Percentiles rank a stretch among this genome's conserved stretches.
phyloP scores from a whole-genome alignment of 2,797 vertebrate genomes.

The Spinibarbus caldwelli region DNA sequence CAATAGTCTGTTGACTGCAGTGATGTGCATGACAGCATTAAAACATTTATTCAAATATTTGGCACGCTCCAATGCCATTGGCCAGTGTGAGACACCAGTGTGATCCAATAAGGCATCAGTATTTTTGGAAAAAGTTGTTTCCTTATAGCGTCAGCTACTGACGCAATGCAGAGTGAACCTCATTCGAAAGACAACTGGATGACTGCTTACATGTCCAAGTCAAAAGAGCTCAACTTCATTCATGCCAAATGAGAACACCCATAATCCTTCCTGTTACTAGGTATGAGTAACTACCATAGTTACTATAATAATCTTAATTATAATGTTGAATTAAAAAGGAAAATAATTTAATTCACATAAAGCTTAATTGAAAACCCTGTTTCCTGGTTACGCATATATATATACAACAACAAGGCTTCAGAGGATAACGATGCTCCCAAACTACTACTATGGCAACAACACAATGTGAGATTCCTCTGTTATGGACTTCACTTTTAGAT shows the following conservation, averaged over 20 bases:
- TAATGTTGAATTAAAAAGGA: background rate
- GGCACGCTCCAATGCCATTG: no score
- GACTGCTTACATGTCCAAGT: no score
- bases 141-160: background rate
- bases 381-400: background rate
- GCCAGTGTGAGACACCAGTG: background rate
- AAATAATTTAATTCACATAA: background rate
- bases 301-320: background rate
- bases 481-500: background rate
- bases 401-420: background rate
- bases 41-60: background rate
- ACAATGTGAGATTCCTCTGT: background rate
- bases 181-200: background rate
- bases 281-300: background rate
- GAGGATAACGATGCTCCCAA: background rate
- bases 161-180: background rate
- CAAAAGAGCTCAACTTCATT: no score
- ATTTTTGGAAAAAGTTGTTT: background rate
- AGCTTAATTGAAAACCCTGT: background rate
- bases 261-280: background rate
- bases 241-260: background rate
- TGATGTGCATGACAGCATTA: background rate
- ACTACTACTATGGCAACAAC: constrained; percentile 3
- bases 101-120: background rate
- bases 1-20: no score